Evolutionary conservation across 2,113 vertebrate genomes (phyloP).

Genomic region (Stigmatopora argus): DNA sequence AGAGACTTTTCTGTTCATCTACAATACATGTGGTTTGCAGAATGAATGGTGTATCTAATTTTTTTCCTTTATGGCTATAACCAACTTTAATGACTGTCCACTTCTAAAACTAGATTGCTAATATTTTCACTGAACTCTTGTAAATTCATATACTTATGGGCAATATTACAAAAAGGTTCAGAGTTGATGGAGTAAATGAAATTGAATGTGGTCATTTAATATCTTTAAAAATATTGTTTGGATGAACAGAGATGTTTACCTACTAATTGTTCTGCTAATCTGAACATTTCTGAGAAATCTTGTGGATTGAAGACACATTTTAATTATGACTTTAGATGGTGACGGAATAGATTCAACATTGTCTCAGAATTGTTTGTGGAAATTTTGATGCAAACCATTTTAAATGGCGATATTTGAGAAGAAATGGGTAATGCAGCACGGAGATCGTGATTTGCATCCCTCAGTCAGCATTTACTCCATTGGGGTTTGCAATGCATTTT

Average conservation of each 20-base stretch:
- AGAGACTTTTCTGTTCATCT: background rate
- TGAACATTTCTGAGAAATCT: background rate
- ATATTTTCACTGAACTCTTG: background rate
- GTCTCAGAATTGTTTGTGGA: background rate
- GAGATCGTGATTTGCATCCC: conserved; percentile 4
- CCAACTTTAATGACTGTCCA: background rate
- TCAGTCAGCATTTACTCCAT: conserved; percentile 5
- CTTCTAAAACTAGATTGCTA: background rate
- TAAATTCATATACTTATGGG: background rate
- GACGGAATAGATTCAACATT: background rate
- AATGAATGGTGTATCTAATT: background rate
- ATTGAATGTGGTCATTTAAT: conserved; percentile 7
- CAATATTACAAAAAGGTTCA: background rate
- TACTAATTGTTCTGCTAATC: background rate
- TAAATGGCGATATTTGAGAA: background rate
- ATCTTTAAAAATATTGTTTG: background rate
- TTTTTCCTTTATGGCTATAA: background rate
- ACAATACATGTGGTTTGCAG: background rate
- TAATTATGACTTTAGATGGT: background rate
- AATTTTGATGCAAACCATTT: conserved; percentile 7
- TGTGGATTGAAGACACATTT: conserved; percentile 6
- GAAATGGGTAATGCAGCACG: background rate
- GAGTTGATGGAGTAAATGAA: background rate
- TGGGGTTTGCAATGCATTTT: conserved; percentile 8
- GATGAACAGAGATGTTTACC: conserved; percentile 7